These are phyloP conservation scores for Zaprionus ornatus DNA, from an alignment of 1,140 invertebrate genomes.

Conservation along the genomic window DNA sequence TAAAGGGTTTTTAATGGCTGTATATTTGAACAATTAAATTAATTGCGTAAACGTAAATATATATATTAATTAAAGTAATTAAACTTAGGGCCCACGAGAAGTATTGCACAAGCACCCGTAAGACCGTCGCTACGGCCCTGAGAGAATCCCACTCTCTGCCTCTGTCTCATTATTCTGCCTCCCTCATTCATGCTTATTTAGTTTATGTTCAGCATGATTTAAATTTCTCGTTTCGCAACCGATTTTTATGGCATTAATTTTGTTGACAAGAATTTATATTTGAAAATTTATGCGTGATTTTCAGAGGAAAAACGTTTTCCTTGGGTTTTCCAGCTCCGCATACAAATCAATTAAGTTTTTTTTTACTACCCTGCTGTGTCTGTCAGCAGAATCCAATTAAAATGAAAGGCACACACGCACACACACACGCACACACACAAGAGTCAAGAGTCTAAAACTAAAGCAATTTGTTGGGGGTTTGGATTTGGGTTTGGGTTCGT, in stretches of 20 bases:
- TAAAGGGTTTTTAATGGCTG: no score
- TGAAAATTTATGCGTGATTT: constrained; percentile 35
- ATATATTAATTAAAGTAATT: no score
- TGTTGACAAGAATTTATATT: constrained; percentile 44
- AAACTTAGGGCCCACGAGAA: no score
- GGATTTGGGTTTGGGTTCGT: constrained; percentile 24
- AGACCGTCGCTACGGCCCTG: no score
- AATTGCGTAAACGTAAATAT: no score
- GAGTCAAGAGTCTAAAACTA: constrained; percentile 54
- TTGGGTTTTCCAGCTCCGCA: constrained; percentile 28
- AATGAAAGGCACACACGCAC: constrained; percentile 22
- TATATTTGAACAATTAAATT: no score
- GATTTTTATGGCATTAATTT: constrained; percentile 50
- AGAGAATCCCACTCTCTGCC: neutral
- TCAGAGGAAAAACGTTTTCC: neutral
- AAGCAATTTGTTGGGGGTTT: constrained; percentile 66
- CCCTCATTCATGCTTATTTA: neutral
- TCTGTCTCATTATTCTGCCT: neutral
- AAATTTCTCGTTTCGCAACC: constrained; percentile 32
- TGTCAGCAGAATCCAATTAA: constrained; percentile 63
- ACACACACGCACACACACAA: constrained; percentile 13
- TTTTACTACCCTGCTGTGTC: constrained; percentile 32
- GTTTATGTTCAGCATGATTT: constrained; percentile 44
- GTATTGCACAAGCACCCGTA: no score
- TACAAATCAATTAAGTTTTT: constrained; percentile 49